A percentile compares a stretch with the other conserved stretches of the same genome.
Evolutionary conservation across 2,888 invertebrate species (phyloP).

Genomic region (Idaea aversata): DNA sequence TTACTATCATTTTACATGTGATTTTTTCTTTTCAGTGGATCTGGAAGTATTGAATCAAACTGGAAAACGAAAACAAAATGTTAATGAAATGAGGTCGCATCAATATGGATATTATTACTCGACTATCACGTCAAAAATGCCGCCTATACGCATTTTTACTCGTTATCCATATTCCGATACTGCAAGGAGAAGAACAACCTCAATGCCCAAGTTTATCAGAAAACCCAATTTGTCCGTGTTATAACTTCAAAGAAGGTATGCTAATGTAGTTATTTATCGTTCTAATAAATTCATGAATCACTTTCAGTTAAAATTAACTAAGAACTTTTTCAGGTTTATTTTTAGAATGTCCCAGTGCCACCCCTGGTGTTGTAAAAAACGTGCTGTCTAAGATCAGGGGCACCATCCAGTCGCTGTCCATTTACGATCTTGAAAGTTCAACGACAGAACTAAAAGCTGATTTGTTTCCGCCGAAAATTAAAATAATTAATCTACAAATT

Average conservation of each 20-base stretch:
- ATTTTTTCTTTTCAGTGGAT: constrained; percentile 30
- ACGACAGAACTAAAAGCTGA: constrained; percentile 87
- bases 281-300: not conserved
- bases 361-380: constrained; percentile 85
- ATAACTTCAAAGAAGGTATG: constrained; percentile 93
- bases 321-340: constrained; percentile 83
- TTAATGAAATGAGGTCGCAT: constrained; percentile 72
- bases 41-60: constrained; percentile 15
- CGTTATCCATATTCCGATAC: constrained; percentile 72
- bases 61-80: constrained; percentile 64
- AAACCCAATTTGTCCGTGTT: constrained; percentile 93
- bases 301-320: constrained; percentile 16
- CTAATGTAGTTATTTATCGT: constrained; percentile 4
- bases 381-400: constrained; percentile 85
- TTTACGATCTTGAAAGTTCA: constrained; percentile 92
- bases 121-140: constrained; percentile 65
- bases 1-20: not conserved
- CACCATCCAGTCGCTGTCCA: constrained; percentile 90
- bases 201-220: constrained; percentile 88
- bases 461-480: constrained; percentile 85
- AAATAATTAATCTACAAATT: constrained; percentile 87
- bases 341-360: constrained; percentile 93
- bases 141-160: constrained; percentile 79
- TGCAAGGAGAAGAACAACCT: constrained; percentile 77
- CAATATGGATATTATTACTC: constrained; percentile 67